Evolutionary conservation across 1,140 invertebrate genomes (phyloP), one percentile per base, ranked within the genome.

Genomic region (Nylanderia fulva): DNA sequence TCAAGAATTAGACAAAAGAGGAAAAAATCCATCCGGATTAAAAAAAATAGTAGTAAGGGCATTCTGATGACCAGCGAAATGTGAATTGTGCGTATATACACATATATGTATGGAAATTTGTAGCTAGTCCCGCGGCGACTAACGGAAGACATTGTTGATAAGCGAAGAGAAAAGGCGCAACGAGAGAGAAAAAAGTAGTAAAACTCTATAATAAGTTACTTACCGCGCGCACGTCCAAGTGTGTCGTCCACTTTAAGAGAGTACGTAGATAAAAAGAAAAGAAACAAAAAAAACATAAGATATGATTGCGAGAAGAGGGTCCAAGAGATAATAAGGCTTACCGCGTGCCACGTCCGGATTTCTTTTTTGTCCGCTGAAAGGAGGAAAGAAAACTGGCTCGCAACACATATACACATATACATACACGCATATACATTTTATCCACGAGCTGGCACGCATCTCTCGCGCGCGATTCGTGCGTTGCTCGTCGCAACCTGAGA

Each of bases 221-320:
- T 90, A 91, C 86, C 88, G 85, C 84, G 86, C 89, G 88, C 87
- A 91, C 90, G 91, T 92, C 91, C 91, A 91, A 90, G 84, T 86
- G 91, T 91, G 89, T 92, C 90, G 90, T 92, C 91, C 90, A 92
- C 56, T 88, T 90, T 86, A 89, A 89, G 66, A 89, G 66, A 88
- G 27, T 85, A 85, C 61, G 66, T 86, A 86, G 76, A 77, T 85
- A 76, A 84, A n/a, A 83, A 90, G 63, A 76, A 54, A 79, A 76
- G 66, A 72, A 72, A 56, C 74, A 79, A 85, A 68, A 85, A 86
- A 76, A 82, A 69, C 33, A n/a, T 11, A 82, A 24, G 71, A 72
- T 85, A 60, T 33, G 86, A 82, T 79, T 84, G 83, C 61, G 84
- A 90, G 86, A 90, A 90, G 89, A 90, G 91, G 91, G 90, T 91